A percentile compares a stretch with the other conserved stretches of the same genome.
phyloP scores from a whole-genome alignment of 2,113 vertebrate species.

The Psephotus haematonotus region DNA sequence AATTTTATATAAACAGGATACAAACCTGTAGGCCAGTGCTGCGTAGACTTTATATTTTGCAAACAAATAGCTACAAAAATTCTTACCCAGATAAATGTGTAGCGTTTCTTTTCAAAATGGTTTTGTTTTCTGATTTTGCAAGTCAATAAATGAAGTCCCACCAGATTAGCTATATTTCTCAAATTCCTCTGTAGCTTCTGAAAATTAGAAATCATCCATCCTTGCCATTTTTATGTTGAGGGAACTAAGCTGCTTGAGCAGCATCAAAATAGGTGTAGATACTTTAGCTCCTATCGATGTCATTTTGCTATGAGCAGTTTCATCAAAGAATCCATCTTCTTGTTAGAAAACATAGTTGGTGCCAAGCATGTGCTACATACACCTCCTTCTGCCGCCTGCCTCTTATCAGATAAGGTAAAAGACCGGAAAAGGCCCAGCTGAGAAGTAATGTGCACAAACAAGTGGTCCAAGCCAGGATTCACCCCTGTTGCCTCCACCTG shows the following conservation, averaged over 20 bases:
- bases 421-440: not conserved
- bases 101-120: not conserved
- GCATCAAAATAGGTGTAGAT: not conserved
- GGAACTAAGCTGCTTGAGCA: not conserved
- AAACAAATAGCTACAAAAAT: not conserved
- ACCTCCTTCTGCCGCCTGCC: not conserved
- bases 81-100: not conserved
- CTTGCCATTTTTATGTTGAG: not conserved
- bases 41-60: not conserved
- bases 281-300: not conserved
- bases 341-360: not conserved
- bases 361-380: not conserved
- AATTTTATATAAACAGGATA: not conserved
- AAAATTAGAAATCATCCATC: not conserved
- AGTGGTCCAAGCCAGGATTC: not conserved
- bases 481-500: not conserved
- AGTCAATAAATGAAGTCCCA: not conserved
- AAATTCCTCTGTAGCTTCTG: not conserved
- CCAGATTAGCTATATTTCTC: not conserved
- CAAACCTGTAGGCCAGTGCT: not conserved
- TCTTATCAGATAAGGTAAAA: not conserved
- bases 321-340: not conserved
- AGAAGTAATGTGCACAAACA: not conserved
- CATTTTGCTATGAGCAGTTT: not conserved
- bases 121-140: not conserved